phyloP scores from a whole-genome alignment of 2,797 vertebrate genomes.

The Aotus griseimembra region DNA sequence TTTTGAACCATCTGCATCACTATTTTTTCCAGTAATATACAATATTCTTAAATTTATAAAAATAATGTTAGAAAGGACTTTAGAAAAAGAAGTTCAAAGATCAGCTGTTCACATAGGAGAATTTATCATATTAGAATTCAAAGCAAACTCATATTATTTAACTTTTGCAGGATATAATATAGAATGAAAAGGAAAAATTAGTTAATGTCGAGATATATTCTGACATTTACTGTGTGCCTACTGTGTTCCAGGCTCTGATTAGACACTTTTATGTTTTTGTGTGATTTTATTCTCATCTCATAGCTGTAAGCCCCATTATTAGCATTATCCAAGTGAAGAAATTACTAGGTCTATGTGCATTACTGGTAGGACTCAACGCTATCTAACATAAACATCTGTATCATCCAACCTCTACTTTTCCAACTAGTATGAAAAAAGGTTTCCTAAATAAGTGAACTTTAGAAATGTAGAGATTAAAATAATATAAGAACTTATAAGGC shows the following conservation, averaged over 20 bases:
- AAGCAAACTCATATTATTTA: neutral
- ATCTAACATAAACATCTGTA: neutral
- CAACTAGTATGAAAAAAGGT: neutral
- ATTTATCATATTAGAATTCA: neutral
- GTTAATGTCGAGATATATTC: neutral
- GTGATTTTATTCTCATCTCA: neutral
- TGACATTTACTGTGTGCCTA: neutral
- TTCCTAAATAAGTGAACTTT: neutral
- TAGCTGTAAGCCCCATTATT: neutral
- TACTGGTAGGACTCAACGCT: neutral
- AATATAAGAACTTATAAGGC: neutral
- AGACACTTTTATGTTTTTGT: neutral
- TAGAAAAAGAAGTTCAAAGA: neutral
- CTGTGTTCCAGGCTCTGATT: neutral
- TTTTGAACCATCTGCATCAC: neutral
- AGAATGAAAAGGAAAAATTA: neutral
- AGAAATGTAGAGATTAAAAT: neutral
- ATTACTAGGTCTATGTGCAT: neutral
- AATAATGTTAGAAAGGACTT: neutral
- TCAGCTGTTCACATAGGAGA: neutral
- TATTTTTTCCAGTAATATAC: neutral
- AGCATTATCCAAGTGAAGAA: neutral
- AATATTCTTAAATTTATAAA: neutral
- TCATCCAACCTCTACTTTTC: neutral
- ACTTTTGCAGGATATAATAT: neutral